Conservation (phyloP, 2,797 vertebrate genomes). For the Anniella stebbinsi region DNA sequence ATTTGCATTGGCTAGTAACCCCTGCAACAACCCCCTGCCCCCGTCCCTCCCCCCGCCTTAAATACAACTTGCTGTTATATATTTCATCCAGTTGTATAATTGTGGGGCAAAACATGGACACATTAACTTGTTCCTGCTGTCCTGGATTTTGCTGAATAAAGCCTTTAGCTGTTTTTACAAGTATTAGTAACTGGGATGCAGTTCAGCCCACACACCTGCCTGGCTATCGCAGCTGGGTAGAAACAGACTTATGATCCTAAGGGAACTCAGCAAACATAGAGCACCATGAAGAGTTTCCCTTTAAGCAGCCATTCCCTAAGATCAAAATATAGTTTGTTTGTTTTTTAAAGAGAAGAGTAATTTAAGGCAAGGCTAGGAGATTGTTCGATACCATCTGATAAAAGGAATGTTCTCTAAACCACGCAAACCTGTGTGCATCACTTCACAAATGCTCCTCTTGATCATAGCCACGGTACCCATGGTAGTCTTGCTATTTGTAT, state of each 20-base stretch:
- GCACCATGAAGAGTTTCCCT: not conserved
- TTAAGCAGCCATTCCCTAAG: not conserved
- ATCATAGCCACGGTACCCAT: not conserved
- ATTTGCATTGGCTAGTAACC: conserved; percentile 68
- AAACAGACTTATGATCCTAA: not conserved
- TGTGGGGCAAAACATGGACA: conserved; percentile 50
- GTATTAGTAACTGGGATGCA: conserved; percentile 44
- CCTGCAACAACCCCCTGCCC: conserved; percentile 33
- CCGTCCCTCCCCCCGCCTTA: conserved; percentile 33
- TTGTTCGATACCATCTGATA: conserved; percentile 7
- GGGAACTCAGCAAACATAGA: not conserved
- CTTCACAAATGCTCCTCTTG: not conserved
- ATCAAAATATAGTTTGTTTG: not conserved
- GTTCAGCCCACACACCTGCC: conserved; percentile 47
- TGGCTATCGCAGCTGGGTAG: conserved; percentile 34
- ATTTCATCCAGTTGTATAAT: conserved; percentile 67
- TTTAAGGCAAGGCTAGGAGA: conserved; percentile 15
- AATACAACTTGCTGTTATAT: conserved; percentile 61
- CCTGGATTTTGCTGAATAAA: conserved; percentile 54
- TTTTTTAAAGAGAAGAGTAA: not conserved
- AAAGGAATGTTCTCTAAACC: not conserved
- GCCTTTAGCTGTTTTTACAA: conserved; percentile 48
- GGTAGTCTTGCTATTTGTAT: conserved; percentile 45
- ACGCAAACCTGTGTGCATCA: not conserved
- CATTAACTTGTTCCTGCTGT: conserved; percentile 46